Evolutionary conservation across 2,888 invertebrate genomes (phyloP).

Genomic region (Masnerella sp.): DNA sequence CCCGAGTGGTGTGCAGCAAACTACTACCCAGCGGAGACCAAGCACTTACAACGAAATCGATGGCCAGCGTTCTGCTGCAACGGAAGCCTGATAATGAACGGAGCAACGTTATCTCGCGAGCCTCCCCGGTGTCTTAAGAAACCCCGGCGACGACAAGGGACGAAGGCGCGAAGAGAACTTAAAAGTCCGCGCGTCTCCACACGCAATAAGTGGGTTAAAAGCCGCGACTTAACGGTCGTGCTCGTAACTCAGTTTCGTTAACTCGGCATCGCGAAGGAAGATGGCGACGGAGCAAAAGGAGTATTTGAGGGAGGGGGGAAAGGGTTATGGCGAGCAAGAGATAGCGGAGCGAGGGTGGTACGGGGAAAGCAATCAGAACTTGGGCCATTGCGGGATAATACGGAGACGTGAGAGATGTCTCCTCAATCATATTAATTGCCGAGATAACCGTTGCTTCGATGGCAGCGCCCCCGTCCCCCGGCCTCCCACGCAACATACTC

Average conservation of each 20-base stretch:
- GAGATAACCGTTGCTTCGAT: conserved; percentile 76
- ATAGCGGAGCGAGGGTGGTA: conserved; percentile 57
- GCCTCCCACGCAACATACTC: conserved; percentile 44
- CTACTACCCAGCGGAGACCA: conserved; percentile 20
- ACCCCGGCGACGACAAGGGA: neutral
- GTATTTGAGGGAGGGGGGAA: conserved; percentile 12
- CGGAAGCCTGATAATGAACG: conserved; percentile 36
- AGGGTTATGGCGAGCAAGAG: conserved; percentile 60
- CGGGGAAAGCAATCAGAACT: conserved; percentile 77
- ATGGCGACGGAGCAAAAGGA: conserved; percentile 13
- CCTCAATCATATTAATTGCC: conserved; percentile 78
- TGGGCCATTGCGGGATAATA: conserved; percentile 78
- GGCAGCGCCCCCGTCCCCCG: conserved; percentile 61
- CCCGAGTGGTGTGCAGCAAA: too few relatives aligned
- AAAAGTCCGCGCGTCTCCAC: neutral
- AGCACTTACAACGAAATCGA: conserved; percentile 42
- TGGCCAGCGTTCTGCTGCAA: conserved; percentile 23
- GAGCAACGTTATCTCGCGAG: conserved; percentile 29
- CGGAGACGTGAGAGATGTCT: conserved; percentile 77
- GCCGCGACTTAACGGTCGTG: conserved; percentile 21
- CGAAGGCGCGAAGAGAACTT: conserved; percentile 1
- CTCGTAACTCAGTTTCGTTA: conserved; percentile 52
- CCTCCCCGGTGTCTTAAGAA: conserved; percentile 35
- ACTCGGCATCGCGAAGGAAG: too few relatives aligned
- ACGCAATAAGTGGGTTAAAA: conserved; percentile 51